phyloP scores from a whole-genome alignment of 2,797 vertebrate genomes.

The Tadarida brasiliensis region DNA sequence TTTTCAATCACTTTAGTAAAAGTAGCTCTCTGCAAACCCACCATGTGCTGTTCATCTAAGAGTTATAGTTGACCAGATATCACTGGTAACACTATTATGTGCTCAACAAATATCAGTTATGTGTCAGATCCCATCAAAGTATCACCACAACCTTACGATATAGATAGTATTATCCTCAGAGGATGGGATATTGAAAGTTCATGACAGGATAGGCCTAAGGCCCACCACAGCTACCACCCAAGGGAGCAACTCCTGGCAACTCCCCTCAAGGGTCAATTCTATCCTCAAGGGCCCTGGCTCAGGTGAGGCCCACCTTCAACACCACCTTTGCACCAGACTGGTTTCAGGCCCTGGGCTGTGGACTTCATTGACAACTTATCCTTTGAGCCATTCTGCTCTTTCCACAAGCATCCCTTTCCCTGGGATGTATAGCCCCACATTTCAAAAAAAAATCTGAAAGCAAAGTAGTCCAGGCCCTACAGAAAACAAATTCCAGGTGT shows the following conservation, averaged over 20 bases:
- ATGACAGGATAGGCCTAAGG: background rate
- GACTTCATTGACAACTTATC: background rate
- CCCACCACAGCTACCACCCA: background rate
- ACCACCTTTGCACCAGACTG: background rate
- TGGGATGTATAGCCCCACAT: background rate
- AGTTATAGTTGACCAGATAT: background rate
- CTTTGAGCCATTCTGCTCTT: background rate
- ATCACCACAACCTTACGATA: background rate
- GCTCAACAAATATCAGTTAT: background rate
- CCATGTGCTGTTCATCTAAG: background rate
- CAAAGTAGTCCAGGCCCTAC: background rate
- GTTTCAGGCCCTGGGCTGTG: background rate
- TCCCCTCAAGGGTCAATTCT: background rate
- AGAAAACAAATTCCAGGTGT: background rate
- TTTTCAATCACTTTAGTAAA: background rate
- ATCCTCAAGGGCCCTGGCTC: background rate
- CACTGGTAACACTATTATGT: background rate
- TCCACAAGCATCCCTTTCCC: background rate
- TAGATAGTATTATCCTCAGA: background rate
- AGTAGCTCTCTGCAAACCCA: background rate
- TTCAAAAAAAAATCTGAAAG: constrained; percentile 5
- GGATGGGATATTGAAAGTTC: background rate
- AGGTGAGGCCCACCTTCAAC: background rate
- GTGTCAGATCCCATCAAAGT: background rate
- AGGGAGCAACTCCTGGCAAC: background rate